Evolutionary conservation across 2,888 invertebrate species (phyloP), one percentile per base, ranked within the genome.

Genomic region (Troglohyphantes excavatus): DNA sequence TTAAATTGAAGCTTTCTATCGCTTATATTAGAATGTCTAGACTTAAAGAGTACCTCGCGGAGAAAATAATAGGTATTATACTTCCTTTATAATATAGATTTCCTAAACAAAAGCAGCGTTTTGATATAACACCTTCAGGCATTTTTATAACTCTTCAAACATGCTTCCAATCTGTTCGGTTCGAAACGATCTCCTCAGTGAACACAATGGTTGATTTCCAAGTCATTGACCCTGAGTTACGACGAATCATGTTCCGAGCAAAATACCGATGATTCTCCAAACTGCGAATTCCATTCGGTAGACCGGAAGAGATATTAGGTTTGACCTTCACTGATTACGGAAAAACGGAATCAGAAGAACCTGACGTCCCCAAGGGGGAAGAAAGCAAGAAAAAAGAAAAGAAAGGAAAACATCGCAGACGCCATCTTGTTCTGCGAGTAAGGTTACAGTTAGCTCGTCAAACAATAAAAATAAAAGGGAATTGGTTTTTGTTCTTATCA

Each of bases 251-350:
- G 53, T 53, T 2, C n/a, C n/a, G 53, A 53, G n/a, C 23, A 65
- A 23, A 33, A 75, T 19, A 21, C 29, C 29, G 21, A 33, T 19
- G 29, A 27, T 23, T 68, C 33, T 46, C 43, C 43, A 72, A 53
- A 53, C 72, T 46, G 6, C 72, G 13, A 72, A 72, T 72, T 72
- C 72, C 72, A 26, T 3, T 7, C 43, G 46, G 21, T n/a, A 46
- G 26, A 21, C 72, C 43, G 72, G 72, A 72, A 72, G 72, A 72
- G 72, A 72, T 72, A 72, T 72, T 72, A 53, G 21, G 21, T 9
- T 43, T 72, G 72, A 72, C 72, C 72, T 72, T 72, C 72, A 46
- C 26, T 72, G 72, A 72, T 72, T 72, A 72, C 72, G 43, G 72
- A 46, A 72, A 68, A 53, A 17, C 53, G 53, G 53, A 53, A 53